A percentile compares a stretch with the other conserved stretches of the same genome.
Evolutionary conservation across 2,113 vertebrate species (phyloP).

Genomic region (Eclectus roratus): DNA sequence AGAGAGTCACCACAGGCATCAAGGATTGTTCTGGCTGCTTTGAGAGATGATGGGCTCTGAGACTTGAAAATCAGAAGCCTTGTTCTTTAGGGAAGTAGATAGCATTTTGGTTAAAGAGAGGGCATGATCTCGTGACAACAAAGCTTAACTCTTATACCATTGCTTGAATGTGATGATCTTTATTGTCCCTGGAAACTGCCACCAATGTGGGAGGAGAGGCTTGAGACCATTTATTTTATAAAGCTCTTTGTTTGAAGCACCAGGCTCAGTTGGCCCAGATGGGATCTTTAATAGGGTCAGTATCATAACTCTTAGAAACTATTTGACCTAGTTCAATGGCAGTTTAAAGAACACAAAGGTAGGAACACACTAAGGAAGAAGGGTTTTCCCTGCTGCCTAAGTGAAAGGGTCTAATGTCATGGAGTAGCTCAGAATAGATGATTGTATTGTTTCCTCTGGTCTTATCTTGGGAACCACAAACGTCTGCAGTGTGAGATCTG

Average conservation of each 20-base stretch:
- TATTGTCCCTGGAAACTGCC: neutral
- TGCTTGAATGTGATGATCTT: neutral
- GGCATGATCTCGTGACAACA: neutral
- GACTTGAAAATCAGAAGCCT: neutral
- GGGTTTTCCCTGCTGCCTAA: neutral
- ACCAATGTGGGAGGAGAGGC: neutral
- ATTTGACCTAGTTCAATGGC: neutral
- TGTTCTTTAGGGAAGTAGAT: neutral
- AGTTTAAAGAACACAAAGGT: neutral
- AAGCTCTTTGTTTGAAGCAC: neutral
- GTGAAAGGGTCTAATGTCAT: neutral
- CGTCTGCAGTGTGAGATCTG: neutral
- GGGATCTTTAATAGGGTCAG: neutral
- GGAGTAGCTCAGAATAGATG: neutral
- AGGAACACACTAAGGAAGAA: neutral
- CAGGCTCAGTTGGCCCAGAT: neutral
- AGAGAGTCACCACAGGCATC: neutral
- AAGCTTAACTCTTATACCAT: neutral
- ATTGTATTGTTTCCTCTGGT: neutral
- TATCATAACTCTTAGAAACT: neutral
- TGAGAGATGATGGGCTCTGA: neutral
- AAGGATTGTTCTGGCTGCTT: neutral
- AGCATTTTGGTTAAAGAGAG: neutral
- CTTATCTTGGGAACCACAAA: conserved; percentile 2
- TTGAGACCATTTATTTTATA: neutral